phyloP scores from a whole-genome alignment of 2,797 vertebrate species.

The Propithecus deckenii region DNA sequence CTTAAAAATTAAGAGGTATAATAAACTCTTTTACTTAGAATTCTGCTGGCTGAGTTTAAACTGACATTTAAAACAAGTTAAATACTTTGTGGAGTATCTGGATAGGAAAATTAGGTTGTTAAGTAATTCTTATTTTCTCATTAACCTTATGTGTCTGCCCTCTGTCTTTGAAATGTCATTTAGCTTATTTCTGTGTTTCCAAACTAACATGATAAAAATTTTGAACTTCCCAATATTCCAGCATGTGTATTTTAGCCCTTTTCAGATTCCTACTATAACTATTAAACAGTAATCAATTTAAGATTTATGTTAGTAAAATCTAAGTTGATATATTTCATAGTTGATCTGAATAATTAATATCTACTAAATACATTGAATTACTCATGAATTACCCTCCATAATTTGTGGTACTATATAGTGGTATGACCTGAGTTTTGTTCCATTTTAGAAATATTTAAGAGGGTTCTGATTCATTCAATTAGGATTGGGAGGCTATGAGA shows the following conservation, averaged over 20 bases:
- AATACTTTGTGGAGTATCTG: neutral
- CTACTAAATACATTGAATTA: constrained; percentile 18
- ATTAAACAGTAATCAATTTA: neutral
- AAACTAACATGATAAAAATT: neutral
- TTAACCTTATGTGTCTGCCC: neutral
- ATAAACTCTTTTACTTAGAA: constrained; percentile 40
- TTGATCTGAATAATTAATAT: constrained; percentile 25
- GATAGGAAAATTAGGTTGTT: constrained; percentile 29
- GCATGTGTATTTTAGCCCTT: neutral
- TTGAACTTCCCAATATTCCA: neutral
- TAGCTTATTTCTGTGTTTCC: constrained; percentile 24
- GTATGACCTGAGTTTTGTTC: neutral
- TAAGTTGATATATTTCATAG: neutral
- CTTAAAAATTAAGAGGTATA: constrained; percentile 40
- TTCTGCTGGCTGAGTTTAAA: neutral
- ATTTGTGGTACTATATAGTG: neutral
- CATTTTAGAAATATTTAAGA: neutral
- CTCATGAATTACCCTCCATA: neutral
- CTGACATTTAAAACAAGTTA: constrained; percentile 12
- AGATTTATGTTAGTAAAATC: neutral
- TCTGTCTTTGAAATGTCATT: neutral
- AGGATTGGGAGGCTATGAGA: neutral
- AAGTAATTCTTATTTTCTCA: constrained; percentile 29
- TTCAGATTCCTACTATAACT: neutral
- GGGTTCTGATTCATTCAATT: constrained; percentile 6